phyloP scores from a whole-genome alignment of 2,113 vertebrate genomes.

The Campylorhamphus procurvoides region DNA sequence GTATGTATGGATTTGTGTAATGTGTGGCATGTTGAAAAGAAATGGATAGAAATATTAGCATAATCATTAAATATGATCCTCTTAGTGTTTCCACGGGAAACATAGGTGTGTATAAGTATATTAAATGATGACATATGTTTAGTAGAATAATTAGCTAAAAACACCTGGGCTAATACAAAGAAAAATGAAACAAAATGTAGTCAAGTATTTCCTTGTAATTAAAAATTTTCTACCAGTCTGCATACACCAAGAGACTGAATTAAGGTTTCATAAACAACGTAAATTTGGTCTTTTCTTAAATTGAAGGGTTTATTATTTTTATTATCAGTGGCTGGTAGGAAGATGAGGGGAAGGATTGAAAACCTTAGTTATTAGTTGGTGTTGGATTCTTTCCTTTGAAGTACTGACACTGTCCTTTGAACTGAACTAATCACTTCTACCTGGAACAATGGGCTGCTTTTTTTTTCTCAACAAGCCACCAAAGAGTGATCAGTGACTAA shows the following conservation, averaged over 20 bases:
- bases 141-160: constrained; percentile 17
- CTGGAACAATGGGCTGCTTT: background rate
- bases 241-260: background rate
- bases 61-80: constrained; percentile 39
- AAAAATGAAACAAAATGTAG: background rate
- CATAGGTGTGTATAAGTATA: background rate
- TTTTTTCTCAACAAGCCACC: background rate
- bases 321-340: background rate
- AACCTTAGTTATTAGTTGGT: background rate
- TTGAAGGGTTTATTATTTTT: background rate
- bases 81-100: constrained; percentile 5
- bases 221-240: background rate
- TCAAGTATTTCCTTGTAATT: background rate
- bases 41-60: constrained; percentile 73
- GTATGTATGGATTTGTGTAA: constrained; percentile 84
- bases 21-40: constrained; percentile 84
- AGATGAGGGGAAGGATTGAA: background rate
- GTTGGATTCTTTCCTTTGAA: background rate
- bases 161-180: background rate
- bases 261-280: background rate
- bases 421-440: background rate
- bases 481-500: background rate
- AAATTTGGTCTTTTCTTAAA: background rate
- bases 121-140: background rate
- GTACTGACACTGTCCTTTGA: background rate